These are phyloP conservation scores for Amblyteles armatorius DNA, from an alignment of 2,888 invertebrate genomes.

Conservation along the genomic window DNA sequence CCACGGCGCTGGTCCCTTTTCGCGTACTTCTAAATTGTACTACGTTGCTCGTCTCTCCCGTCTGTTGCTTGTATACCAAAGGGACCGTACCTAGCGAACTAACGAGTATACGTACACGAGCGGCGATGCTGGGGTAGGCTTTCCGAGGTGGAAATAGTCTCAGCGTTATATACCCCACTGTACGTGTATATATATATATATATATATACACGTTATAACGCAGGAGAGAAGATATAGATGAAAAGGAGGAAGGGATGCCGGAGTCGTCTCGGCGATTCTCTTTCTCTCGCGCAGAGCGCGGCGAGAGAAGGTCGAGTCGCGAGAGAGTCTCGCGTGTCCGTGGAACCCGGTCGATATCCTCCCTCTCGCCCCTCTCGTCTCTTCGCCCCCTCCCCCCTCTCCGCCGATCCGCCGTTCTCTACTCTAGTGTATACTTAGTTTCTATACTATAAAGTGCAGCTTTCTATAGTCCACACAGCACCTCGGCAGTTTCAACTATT, in stretches of 20 bases:
- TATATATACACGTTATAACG: slow-evolving; percentile 33
- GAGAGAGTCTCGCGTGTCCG: slow-evolving; percentile 56
- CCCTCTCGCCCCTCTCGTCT: slow-evolving; percentile 46
- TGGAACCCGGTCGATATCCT: slow-evolving; percentile 53
- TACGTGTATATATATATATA: not conserved
- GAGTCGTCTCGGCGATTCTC: slow-evolving; percentile 44
- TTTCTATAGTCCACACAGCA: slow-evolving; percentile 21
- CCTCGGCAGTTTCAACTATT: slow-evolving; percentile 25
- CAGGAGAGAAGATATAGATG: slow-evolving; percentile 21
- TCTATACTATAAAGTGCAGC: slow-evolving; percentile 25
- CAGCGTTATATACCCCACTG: not conserved
- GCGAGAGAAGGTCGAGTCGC: slow-evolving; percentile 38
- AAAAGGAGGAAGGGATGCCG: slow-evolving; percentile 30
- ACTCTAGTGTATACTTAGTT: slow-evolving; percentile 32
- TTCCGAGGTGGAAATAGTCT: slow-evolving; percentile 13
- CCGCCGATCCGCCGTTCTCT: slow-evolving; percentile 12
- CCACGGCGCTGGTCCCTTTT: slow-evolving; percentile 29
- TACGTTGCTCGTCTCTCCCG: slow-evolving; percentile 26
- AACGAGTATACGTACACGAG: slow-evolving; percentile 38
- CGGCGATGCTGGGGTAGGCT: slow-evolving; percentile 25
- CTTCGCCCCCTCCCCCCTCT: slow-evolving; percentile 1
- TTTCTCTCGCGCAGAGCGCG: slow-evolving; percentile 12
- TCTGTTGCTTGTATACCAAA: slow-evolving; percentile 22
- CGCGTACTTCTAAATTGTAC: slow-evolving; percentile 55
- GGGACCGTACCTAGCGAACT: slow-evolving; percentile 25